Base-by-base conservation (phyloP, 2,888 invertebrate species). In the Dynastes grantii region DNA sequence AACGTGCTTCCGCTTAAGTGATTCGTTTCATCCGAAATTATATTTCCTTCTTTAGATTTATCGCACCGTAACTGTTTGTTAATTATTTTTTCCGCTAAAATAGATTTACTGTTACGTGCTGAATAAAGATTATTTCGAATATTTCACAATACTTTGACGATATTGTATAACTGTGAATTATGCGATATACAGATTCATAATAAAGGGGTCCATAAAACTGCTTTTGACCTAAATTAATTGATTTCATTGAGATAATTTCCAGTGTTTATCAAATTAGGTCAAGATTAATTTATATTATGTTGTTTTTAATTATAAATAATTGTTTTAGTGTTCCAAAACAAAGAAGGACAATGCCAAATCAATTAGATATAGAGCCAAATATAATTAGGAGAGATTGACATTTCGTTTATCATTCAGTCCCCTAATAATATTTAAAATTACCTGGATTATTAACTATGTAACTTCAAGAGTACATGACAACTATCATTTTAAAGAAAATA, bases 141-240 rank as follows among this genome's bases (percentile, higher is more conserved):
- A 55, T 11, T 5, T 8, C 22, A n/a, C 3, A 53, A 53, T 53
- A 11, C 11, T 53, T 53, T 37, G 37, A 37, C 9, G 9, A 9
- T 40, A 40, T 40, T 40, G 40, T 6, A 40, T 2, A 45, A 45
- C 6, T 45, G 45, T 45, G 11, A 45, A 45, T 11, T 2, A 45
- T 45, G 11, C 8, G 2, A 45, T 45, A 40, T 40, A 1, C 11
- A 45, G 2, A 45, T 45, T 45, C 8, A 11, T 37, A 5, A 37
- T 37, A 37, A 3, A 37, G 37, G 37, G 37, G 13, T 55, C n/a
- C 13, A 71, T 68, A 8, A 27, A 51, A 49, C 27, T 71, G 71
- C 13, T 53, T 55, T 40, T 71, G 71, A 71, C 71, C 71, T 71
- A 55, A 32, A 37, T 71, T 58, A 6, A 32, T 53, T 22, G 29